Evolutionary conservation across 2,797 vertebrate species (phyloP).

Genomic region (Salmo trutta): DNA sequence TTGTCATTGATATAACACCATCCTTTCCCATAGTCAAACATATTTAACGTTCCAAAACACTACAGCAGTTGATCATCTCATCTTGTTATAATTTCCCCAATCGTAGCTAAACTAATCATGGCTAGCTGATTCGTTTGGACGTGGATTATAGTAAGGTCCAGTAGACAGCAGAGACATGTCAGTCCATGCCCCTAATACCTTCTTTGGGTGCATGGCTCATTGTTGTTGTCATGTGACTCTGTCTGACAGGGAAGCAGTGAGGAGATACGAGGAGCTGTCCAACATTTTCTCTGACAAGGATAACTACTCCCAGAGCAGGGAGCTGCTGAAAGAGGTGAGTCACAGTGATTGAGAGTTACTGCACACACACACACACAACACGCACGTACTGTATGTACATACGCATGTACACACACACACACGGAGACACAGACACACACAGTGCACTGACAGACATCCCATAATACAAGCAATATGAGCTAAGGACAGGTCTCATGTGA

Average conservation of each 20-base stretch:
- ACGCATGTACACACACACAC: not conserved
- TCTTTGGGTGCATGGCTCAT: not conserved
- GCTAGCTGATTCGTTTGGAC: not conserved
- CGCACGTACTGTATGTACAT: not conserved
- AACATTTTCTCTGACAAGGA: constrained; percentile 89
- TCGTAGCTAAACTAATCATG: not conserved
- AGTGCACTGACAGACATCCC: constrained; percentile 5
- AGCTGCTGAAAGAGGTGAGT: constrained; percentile 83
- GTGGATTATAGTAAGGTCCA: not conserved
- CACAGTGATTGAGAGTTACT: not conserved
- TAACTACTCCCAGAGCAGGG: constrained; percentile 89
- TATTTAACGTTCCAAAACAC: not conserved
- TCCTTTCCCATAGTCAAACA: not conserved
- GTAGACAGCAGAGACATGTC: not conserved
- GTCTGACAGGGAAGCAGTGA: constrained; percentile 75
- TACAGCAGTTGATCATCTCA: not conserved
- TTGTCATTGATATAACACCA: not conserved
- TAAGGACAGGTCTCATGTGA: constrained; percentile 32
- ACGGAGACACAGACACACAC: not conserved
- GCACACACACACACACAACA: not conserved
- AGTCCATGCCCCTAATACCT: not conserved
- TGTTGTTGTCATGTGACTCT: constrained; percentile 14
- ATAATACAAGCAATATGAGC: constrained; percentile 20
- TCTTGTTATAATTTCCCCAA: not conserved
- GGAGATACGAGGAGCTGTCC: constrained; percentile 81